These are phyloP conservation scores for Cheirogaleus major DNA, from an alignment of 2,797 vertebrate genomes.

Conservation along the genomic window DNA sequence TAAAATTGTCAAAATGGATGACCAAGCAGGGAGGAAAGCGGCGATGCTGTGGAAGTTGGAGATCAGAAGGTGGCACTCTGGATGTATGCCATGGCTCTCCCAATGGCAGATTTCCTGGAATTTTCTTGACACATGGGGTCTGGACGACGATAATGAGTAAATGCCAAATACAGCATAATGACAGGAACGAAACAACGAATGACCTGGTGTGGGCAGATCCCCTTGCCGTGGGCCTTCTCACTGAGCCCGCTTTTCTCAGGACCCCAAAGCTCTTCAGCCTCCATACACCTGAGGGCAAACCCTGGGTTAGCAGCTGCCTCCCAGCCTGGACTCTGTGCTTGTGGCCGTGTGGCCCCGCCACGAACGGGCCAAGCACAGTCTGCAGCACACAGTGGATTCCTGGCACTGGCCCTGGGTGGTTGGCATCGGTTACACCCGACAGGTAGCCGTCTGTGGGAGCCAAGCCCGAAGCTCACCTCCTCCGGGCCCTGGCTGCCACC, in stretches of 20 bases:
- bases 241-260: background rate
- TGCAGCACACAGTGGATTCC: conserved; percentile 7
- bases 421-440: background rate
- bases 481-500: background rate
- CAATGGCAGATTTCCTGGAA: background rate
- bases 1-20: background rate
- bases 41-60: background rate
- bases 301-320: accelerated
- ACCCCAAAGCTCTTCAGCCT: background rate
- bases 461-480: background rate
- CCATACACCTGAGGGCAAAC: background rate
- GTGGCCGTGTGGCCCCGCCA: background rate
- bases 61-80: background rate
- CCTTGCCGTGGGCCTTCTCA: background rate
- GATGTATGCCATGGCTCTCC: background rate
- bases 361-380: background rate
- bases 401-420: background rate
- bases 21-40: background rate
- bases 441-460: background rate
- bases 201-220: background rate
- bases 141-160: background rate
- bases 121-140: background rate
- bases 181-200: background rate
- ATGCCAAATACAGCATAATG: background rate
- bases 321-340: background rate